phyloP scores from a whole-genome alignment of 2,113 vertebrate species.

The Anarhynchus alexandrinus region DNA sequence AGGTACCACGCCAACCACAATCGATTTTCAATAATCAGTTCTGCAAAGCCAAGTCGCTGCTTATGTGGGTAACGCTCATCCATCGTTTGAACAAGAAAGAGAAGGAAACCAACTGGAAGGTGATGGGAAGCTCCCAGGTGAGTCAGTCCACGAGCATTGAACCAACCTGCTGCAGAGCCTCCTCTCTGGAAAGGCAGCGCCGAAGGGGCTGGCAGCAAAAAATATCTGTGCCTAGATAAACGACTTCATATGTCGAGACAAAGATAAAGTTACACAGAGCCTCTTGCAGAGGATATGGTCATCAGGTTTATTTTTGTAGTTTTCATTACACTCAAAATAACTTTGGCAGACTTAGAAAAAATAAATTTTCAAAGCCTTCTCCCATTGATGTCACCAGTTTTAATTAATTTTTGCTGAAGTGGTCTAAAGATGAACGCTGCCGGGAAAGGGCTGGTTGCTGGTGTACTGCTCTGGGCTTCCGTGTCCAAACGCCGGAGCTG shows the following conservation, averaged over 20 bases:
- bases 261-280: constrained; percentile 56
- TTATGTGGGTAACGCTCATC: background rate
- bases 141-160: background rate
- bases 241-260: constrained; percentile 36
- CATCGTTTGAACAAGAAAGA: background rate
- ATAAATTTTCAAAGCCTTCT: constrained; percentile 48
- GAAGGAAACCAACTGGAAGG: background rate
- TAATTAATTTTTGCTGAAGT: constrained; percentile 59
- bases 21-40: background rate
- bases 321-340: constrained; percentile 62
- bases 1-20: background rate
- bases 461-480: background rate
- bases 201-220: background rate
- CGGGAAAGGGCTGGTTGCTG: background rate
- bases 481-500: background rate
- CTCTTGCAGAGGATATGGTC: constrained; percentile 22
- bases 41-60: background rate
- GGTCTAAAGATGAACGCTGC: background rate
- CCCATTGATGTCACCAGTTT: constrained; percentile 49
- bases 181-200: background rate
- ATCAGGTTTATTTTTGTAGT: constrained; percentile 61
- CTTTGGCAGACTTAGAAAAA: constrained; percentile 49
- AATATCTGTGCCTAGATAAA: constrained; percentile 22
- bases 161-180: background rate
- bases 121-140: background rate